A percentile compares a stretch with the other conserved stretches of the same genome.
Evolutionary conservation across 2,888 invertebrate species (phyloP).

Genomic region (Mesodorylaimus sp.): DNA sequence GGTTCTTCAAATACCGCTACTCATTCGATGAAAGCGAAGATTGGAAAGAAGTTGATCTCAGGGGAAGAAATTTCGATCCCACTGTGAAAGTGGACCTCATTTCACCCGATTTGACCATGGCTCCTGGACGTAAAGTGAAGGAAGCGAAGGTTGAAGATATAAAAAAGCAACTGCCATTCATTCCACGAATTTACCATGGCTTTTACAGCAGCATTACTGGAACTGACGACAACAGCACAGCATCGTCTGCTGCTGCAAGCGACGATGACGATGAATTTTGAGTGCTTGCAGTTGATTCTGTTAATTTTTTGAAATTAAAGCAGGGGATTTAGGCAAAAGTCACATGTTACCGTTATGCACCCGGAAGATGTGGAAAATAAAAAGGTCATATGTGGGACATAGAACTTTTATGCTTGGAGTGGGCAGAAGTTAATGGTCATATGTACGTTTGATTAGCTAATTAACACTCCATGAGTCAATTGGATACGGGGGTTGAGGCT

Average conservation of each 20-base stretch:
- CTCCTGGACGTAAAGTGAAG: neutral
- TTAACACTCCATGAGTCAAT: too few relatives aligned
- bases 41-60: neutral
- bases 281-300: too few relatives aligned
- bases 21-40: conserved; percentile 1
- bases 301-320: too few relatives aligned
- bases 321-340: too few relatives aligned
- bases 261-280: neutral
- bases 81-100: neutral
- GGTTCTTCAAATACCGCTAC: neutral
- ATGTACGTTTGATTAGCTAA: too few relatives aligned
- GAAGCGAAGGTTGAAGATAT: neutral
- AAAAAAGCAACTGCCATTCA: neutral
- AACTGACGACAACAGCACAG: neutral
- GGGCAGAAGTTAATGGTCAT: neutral
- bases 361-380: neutral
- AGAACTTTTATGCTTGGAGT: neutral
- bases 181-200: neutral
- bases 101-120: too few relatives aligned
- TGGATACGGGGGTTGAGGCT: too few relatives aligned
- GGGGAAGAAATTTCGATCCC: neutral
- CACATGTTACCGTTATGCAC: too few relatives aligned
- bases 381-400: neutral
- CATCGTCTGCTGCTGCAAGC: neutral
- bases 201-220: neutral